Conservation (phyloP, 2,888 invertebrate genomes). For the Diploptera punctata region DNA sequence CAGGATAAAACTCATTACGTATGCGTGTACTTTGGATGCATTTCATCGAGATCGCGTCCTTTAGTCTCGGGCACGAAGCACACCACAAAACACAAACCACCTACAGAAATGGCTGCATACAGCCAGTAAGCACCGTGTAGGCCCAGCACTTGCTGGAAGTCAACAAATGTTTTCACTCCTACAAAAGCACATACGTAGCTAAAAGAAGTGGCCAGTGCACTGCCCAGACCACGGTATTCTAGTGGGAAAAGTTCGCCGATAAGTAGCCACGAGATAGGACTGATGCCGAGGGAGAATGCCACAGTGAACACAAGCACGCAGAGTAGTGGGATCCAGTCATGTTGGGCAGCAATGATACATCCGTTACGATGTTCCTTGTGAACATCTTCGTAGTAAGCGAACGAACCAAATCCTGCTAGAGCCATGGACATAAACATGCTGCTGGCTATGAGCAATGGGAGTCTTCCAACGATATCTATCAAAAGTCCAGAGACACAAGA, state of each 20-base stretch:
- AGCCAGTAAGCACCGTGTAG: slow-evolving; percentile 88
- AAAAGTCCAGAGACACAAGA: slow-evolving; percentile 80
- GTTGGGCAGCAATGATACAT: slow-evolving; percentile 58
- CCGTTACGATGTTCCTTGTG: slow-evolving; percentile 58
- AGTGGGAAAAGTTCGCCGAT: slow-evolving; percentile 84
- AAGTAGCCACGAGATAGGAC: slow-evolving; percentile 86
- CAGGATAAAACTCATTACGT: slow-evolving; percentile 1
- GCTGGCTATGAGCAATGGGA: slow-evolving; percentile 83
- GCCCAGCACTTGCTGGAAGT: slow-evolving; percentile 77
- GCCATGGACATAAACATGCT: slow-evolving; percentile 86
- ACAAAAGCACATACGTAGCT: slow-evolving; percentile 88
- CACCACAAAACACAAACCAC: slow-evolving; percentile 83
- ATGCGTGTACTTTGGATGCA: slow-evolving; percentile 73
- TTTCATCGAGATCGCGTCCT: slow-evolving; percentile 87
- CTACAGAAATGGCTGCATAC: slow-evolving; percentile 82
- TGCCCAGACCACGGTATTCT: slow-evolving; percentile 85
- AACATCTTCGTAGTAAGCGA: slow-evolving; percentile 79
- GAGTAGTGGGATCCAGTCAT: slow-evolving; percentile 83
- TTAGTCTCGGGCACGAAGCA: slow-evolving; percentile 91
- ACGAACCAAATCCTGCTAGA: slow-evolving; percentile 84
- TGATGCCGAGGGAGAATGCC: slow-evolving; percentile 86
- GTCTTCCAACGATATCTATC: slow-evolving; percentile 85
- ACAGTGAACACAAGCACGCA: slow-evolving; percentile 85
- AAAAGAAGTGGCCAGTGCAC: slow-evolving; percentile 84
- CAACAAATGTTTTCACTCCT: slow-evolving; percentile 85